Conservation (phyloP, 2,888 invertebrate species). For the Cataglyphis altisquamis region DNA sequence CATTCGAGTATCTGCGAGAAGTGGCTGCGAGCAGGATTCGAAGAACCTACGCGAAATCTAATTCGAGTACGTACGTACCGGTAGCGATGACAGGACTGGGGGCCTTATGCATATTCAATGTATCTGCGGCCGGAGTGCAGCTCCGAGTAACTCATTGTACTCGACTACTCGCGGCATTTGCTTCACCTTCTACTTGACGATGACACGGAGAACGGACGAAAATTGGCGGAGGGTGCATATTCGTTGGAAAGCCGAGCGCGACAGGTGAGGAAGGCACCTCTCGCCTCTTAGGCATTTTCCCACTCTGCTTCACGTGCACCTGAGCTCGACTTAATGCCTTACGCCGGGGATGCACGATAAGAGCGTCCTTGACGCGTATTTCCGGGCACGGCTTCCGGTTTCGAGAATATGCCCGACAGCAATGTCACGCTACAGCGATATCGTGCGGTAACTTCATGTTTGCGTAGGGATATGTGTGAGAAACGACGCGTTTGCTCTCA, state of each 20-base stretch:
- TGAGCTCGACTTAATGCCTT: conserved; percentile 68
- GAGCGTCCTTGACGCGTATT: conserved; percentile 63
- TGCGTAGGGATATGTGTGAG: conserved; percentile 23
- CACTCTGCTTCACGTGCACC: conserved; percentile 62
- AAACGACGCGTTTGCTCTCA: conserved; percentile 7
- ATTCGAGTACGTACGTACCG: conserved; percentile 81
- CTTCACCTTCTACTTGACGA: conserved; percentile 60
- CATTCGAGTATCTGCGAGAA: conserved; percentile 73
- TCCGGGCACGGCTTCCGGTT: conserved; percentile 54
- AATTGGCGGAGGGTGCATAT: conserved; percentile 71
- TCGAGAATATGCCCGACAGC: conserved; percentile 16
- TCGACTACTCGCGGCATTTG: conserved; percentile 70
- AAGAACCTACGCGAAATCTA: conserved; percentile 81
- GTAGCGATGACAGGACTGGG: conserved; percentile 62
- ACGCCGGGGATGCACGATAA: conserved; percentile 64
- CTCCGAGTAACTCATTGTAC: conserved; percentile 79
- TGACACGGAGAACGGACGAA: conserved; percentile 56
- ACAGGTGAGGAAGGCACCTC: conserved; percentile 77
- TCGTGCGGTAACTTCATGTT: conserved; percentile 23
- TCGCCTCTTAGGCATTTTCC: conserved; percentile 47
- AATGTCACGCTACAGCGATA: conserved; percentile 41
- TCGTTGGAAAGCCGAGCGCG: conserved; percentile 70
- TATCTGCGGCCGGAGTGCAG: conserved; percentile 79
- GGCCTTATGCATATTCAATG: conserved; percentile 84
- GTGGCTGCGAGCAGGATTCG: conserved; percentile 77